Evolutionary conservation across 2,888 invertebrate species (phyloP).

Genomic region (Stegophylla sp.): DNA sequence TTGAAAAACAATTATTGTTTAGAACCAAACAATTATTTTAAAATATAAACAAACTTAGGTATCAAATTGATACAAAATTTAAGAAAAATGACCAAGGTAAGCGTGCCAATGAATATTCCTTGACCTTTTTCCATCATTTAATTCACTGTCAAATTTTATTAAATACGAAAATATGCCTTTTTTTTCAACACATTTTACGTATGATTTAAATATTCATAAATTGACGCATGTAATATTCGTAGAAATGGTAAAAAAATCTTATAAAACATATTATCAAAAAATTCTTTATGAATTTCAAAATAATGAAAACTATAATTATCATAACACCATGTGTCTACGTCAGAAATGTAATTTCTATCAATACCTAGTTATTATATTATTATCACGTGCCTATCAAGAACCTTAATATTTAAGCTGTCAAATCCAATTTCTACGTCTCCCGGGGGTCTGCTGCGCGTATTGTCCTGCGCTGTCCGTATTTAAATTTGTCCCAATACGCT

Average conservation of each 20-base stretch:
- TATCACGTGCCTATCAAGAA: neutral
- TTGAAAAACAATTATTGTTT: no score
- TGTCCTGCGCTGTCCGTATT: neutral
- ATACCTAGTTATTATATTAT: neutral
- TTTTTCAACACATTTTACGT: no score
- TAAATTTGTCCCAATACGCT: neutral
- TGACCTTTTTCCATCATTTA: no score
- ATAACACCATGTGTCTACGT: neutral
- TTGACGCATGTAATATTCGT: neutral
- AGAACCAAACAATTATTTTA: no score
- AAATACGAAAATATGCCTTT: no score
- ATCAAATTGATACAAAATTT: no score
- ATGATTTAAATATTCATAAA: no score
- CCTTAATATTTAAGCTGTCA: neutral
- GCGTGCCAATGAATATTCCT: no score
- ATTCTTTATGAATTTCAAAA: neutral
- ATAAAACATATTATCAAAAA: neutral
- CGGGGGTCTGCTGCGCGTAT: neutral
- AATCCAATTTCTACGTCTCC: neutral
- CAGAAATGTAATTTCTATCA: neutral
- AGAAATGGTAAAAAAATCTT: neutral
- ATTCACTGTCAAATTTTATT: no score
- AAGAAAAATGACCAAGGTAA: no score
- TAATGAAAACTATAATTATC: constrained; percentile 1
- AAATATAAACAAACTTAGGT: no score